Evolutionary conservation across 2,113 vertebrate species (phyloP).

Genomic region (Heterotilapia buettikoferi): DNA sequence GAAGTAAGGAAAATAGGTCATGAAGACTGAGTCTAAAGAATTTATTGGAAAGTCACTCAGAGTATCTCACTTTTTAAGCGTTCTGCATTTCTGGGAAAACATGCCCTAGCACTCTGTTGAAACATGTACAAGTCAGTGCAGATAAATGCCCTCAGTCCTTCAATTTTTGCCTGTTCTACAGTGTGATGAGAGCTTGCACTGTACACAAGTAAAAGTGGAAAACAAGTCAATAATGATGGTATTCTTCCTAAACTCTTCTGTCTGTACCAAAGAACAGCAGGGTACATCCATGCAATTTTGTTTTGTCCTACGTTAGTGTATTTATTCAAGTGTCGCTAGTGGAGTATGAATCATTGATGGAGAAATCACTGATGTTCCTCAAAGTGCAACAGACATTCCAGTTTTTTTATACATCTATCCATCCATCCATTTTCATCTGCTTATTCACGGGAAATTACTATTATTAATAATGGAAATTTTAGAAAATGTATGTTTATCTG

Average conservation of each 20-base stretch:
- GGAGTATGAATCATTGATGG: neutral
- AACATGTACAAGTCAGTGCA: slow-evolving; percentile 1
- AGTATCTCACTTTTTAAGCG: neutral
- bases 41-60: neutral
- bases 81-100: neutral
- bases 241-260: neutral
- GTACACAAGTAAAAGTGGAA: neutral
- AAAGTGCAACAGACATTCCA: neutral
- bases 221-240: neutral
- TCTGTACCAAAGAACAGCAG: neutral
- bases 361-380: neutral
- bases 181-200: neutral
- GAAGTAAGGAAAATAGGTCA: neutral
- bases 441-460: neutral
- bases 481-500: neutral
- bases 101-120: neutral
- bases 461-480: neutral
- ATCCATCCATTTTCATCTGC: neutral
- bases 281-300: neutral
- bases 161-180: neutral
- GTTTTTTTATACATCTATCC: neutral
- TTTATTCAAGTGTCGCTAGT: neutral
- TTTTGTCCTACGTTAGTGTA: neutral
- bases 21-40: neutral
- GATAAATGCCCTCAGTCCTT: neutral